Percentiles rank a stretch among this genome's conserved stretches.
Evolutionary conservation across 1,140 invertebrate genomes (phyloP).

Genomic region (Drosophila sulfurigaster): DNA sequence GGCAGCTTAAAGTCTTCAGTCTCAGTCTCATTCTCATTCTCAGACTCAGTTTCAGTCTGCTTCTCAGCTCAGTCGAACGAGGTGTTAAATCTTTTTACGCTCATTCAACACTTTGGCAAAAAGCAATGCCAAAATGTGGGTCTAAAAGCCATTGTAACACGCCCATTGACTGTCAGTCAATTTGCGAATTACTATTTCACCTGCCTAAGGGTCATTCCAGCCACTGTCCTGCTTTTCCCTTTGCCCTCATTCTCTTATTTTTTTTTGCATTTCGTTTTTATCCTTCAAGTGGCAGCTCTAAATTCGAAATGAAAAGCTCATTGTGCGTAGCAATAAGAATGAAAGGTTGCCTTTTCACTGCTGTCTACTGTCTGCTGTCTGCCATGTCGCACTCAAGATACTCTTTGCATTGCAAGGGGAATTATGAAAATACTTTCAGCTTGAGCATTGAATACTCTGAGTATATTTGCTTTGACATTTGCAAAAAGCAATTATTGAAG

Average conservation of each 20-base stretch:
- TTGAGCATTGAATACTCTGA: background rate
- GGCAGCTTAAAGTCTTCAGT: background rate
- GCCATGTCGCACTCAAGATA: slow-evolving; percentile 2
- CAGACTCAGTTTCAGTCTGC: background rate
- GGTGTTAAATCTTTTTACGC: slow-evolving; percentile 60
- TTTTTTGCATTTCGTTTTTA: slow-evolving; percentile 25
- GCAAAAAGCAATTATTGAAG: background rate
- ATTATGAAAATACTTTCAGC: background rate
- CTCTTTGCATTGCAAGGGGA: background rate
- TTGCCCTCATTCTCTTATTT: background rate
- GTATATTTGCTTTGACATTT: background rate
- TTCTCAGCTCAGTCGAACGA: slow-evolving; percentile 34
- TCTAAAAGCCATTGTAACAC: slow-evolving; percentile 34
- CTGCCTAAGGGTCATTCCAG: slow-evolving; percentile 57
- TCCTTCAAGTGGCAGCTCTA: slow-evolving; percentile 17
- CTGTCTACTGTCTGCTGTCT: no score
- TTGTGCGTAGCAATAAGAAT: slow-evolving; percentile 16
- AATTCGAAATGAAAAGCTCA: slow-evolving; percentile 41
- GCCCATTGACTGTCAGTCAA: slow-evolving; percentile 72
- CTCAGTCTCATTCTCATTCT: background rate
- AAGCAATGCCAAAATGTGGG: slow-evolving; percentile 54
- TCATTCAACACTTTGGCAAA: slow-evolving; percentile 34
- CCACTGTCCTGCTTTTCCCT: slow-evolving; percentile 27
- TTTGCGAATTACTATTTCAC: slow-evolving; percentile 73
- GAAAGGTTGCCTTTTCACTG: slow-evolving; percentile 8